Percentiles rank a stretch among this genome's conserved stretches.
phyloP scores from a whole-genome alignment of 2,888 invertebrate genomes.

The Metalampra italica region DNA sequence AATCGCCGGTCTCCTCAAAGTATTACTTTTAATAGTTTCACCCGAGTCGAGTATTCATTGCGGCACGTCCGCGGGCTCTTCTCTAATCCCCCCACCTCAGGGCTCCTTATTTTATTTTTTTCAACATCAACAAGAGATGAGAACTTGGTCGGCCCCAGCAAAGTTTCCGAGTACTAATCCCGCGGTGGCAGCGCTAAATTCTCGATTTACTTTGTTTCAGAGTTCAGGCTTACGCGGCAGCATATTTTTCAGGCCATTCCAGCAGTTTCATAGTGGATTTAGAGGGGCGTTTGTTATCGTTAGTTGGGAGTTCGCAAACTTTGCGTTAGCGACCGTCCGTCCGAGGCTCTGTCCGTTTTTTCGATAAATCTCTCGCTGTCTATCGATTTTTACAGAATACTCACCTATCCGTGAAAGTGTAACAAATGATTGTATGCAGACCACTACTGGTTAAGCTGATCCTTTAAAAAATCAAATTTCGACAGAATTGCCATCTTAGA shows the following conservation, averaged over 20 bases:
- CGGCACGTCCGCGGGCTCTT: constrained; percentile 36
- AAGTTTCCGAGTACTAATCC: constrained; percentile 71
- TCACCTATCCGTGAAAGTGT: background rate
- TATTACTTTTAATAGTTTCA: constrained; percentile 43
- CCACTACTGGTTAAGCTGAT: background rate
- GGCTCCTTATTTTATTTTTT: constrained; percentile 51
- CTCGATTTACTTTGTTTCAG: constrained; percentile 67
- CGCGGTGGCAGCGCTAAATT: constrained; percentile 61
- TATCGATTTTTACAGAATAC: background rate
- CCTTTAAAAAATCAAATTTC: no score
- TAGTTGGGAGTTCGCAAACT: constrained; percentile 37
- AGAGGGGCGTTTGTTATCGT: constrained; percentile 60
- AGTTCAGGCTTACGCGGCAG: constrained; percentile 56
- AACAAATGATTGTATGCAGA: background rate
- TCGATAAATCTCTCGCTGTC: background rate
- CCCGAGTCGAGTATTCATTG: constrained; percentile 46
- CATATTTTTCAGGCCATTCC: constrained; percentile 67
- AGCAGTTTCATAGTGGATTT: constrained; percentile 57
- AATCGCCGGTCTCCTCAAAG: constrained; percentile 33
- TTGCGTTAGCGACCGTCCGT: constrained; percentile 21
- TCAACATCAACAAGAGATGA: constrained; percentile 66
- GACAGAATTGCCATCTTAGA: no score
- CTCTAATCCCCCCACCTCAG: constrained; percentile 33
- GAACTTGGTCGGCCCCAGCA: constrained; percentile 52
- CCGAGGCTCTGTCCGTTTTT: constrained; percentile 1